Base-by-base conservation (phyloP, 2,888 invertebrate species). In the Phortica magna region DNA sequence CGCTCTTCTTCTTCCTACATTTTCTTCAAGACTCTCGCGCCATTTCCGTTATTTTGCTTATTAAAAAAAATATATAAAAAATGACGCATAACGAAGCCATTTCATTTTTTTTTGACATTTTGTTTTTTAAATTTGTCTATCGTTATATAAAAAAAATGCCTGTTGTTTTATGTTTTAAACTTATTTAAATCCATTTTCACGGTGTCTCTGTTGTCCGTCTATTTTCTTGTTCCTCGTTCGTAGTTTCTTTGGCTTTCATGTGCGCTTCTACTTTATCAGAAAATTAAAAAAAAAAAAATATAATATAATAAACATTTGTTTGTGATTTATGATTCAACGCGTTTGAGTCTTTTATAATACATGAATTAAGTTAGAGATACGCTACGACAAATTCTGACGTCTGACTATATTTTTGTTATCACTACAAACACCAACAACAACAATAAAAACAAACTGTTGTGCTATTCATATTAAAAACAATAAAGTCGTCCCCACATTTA, bases 81-180 rank as follows among this genome's bases (percentile, higher is more conserved):
- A 61, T 61, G 31, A 61, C 61, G 22, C 19, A 55, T 55, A 17
- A 6, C 55, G 55, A 55, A 55, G 55, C 55, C 55, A 55, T 61
- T 61, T 61, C 10, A 61, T 17, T 22, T 61, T 22, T 61, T 17
- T 22, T 31, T 61, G 17, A 59, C 1, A 59, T 14, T 17, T 19
- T 22, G 7, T 61, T 22, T 61, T 61, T 48, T 48, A 31, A 31
- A 31, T 31, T 31, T 31, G 6, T 14, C n/a, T 12, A 0, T 55
- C 2, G 12, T 55, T 55, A 55, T 55, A 55, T 55, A 55, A 55
- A 55, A 55, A 55, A 55, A 0, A 7, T 10, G 6, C 0, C n/a
- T 55, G 9, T n/a, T 6, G 2, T 14, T n/a, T 7, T 55, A 17
- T 55, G 55, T 55, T 55, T 55, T n/a, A n/a, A 55, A 17, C 17